A percentile compares a stretch with the other conserved stretches of the same genome.
Conservation (phyloP, 2,797 vertebrate genomes). For the Sebastes elongatus region DNA sequence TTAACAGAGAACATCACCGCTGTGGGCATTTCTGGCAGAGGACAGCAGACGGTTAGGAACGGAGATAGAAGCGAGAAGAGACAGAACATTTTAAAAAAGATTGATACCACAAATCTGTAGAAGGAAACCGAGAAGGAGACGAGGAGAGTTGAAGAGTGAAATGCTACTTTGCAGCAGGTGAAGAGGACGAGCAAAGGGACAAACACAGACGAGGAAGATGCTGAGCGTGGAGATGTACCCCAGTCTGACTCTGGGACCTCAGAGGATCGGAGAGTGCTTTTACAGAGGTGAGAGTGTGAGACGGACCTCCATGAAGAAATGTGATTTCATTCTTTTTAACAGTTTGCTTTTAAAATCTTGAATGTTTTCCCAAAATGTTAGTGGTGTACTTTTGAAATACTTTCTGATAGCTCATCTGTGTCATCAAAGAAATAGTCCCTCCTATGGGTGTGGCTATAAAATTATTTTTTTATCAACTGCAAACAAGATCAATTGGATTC, state of each 20-base stretch:
- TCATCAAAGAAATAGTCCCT: background rate
- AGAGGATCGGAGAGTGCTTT: conserved; percentile 80
- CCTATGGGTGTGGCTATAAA: background rate
- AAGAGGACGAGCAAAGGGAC: conserved; percentile 22
- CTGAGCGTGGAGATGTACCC: conserved; percentile 82
- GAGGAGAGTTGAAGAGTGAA: background rate
- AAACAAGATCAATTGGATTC: background rate
- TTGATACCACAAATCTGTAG: background rate
- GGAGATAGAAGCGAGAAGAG: background rate
- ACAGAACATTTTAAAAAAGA: background rate
- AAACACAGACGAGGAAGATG: conserved; percentile 55
- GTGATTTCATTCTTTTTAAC: background rate
- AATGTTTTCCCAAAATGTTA: background rate
- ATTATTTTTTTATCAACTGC: background rate
- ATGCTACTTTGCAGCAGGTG: conserved; percentile 25
- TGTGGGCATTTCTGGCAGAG: conserved; percentile 42
- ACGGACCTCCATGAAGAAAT: background rate
- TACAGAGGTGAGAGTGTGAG: conserved; percentile 76
- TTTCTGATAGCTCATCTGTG: background rate
- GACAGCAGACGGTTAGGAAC: conserved; percentile 1
- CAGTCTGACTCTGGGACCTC: conserved; percentile 75
- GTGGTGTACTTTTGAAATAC: background rate
- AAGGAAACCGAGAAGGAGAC: background rate
- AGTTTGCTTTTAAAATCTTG: background rate
- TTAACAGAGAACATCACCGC: conserved; percentile 56